Evolutionary conservation across 2,113 vertebrate species (phyloP).

Genomic region (Albula goreensis): DNA sequence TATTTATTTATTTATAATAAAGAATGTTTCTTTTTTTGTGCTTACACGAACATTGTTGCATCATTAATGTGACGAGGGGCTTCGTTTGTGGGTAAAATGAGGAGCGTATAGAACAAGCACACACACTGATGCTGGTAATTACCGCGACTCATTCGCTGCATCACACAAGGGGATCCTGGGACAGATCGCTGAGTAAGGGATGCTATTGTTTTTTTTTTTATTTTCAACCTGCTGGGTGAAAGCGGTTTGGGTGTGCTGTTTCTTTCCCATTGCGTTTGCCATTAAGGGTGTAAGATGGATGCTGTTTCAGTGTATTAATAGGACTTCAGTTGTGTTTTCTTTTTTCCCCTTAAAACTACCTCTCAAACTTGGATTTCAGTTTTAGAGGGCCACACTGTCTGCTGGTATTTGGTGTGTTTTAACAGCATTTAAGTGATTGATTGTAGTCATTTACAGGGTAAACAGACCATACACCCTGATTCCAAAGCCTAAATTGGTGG

Average conservation of each 20-base stretch:
- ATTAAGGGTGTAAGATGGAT: neutral
- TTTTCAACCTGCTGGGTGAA: neutral
- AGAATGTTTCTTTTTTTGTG: neutral
- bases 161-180: neutral
- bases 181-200: neutral
- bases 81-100: conserved; percentile 28
- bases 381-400: neutral
- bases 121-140: conserved; percentile 5
- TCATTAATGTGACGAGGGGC: conserved; percentile 29
- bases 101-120: conserved; percentile 25
- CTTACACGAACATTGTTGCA: conserved; percentile 19
- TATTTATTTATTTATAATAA: neutral
- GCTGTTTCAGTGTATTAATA: neutral
- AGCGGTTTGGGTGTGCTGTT: neutral
- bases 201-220: neutral
- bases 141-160: neutral
- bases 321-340: neutral
- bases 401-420: neutral
- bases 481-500: too few species aligned
- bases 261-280: neutral
- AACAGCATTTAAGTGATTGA: too few species aligned
- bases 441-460: too few species aligned
- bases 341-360: neutral
- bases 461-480: too few species aligned
- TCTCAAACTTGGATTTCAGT: neutral